Conservation (phyloP, 2,888 invertebrate genomes). For the Lobophora halterata region DNA sequence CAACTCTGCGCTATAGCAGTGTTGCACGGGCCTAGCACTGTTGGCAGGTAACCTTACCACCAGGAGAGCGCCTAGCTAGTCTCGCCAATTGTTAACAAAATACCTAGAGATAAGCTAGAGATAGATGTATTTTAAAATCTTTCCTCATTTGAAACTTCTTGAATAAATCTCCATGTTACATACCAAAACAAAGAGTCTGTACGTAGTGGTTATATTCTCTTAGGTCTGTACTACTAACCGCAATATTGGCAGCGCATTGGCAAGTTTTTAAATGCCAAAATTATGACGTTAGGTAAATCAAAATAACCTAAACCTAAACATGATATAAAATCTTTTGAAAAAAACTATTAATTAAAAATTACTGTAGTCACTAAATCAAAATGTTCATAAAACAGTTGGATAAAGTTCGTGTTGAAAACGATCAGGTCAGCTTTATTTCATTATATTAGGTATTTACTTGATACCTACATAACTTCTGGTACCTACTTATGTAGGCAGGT, state of each 20-base stretch:
- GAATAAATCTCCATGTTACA: neutral
- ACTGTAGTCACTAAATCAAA: conserved; percentile 8
- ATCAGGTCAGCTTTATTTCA: conserved; percentile 4
- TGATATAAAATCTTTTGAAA: neutral
- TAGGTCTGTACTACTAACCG: no score
- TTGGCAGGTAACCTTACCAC: no score
- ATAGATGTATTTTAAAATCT: conserved; percentile 4
- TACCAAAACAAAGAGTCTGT: no score
- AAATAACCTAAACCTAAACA: neutral
- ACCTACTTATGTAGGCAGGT: neutral
- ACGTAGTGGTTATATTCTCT: no score
- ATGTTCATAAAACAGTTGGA: conserved; percentile 10
- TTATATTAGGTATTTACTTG: neutral
- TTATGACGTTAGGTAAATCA: no score
- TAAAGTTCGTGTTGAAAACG: conserved; percentile 2
- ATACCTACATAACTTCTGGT: no score
- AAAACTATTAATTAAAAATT: conserved; percentile 9
- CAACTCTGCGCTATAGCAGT: no score
- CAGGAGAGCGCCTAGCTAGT: no score
- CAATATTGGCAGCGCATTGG: no score
- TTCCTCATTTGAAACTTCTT: conserved; percentile 2
- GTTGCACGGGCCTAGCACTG: no score
- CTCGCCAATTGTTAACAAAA: no score
- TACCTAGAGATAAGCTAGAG: no score
- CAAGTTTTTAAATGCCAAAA: conserved; percentile 10